Conservation (phyloP, 2,113 vertebrate genomes). For the Clarias magur region DNA sequence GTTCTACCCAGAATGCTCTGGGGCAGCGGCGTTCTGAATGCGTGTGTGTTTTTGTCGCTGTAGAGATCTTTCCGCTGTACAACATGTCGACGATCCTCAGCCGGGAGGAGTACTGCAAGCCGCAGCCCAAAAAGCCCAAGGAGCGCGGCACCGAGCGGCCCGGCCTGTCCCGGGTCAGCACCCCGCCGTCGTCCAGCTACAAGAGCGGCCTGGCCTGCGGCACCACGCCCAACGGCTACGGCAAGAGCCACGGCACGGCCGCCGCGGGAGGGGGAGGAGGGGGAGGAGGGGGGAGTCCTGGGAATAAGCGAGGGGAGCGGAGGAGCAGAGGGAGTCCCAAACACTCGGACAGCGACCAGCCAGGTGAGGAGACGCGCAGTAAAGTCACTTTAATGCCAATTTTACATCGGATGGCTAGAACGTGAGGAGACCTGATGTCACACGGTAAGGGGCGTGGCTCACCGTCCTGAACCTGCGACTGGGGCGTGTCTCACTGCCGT, state of each 20-base stretch:
- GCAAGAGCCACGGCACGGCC: slow-evolving; percentile 67
- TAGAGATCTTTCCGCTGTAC: slow-evolving; percentile 86
- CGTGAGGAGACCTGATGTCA: too few species aligned
- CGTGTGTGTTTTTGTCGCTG: slow-evolving; percentile 30
- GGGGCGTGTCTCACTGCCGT: too few species aligned
- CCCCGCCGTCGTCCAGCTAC: slow-evolving; percentile 79
- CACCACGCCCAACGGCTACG: slow-evolving; percentile 75
- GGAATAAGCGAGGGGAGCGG: slow-evolving; percentile 76
- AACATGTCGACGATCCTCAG: slow-evolving; percentile 84
- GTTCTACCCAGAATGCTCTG: slow-evolving; percentile 2
- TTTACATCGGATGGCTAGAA: too few species aligned
- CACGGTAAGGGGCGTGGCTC: too few species aligned
- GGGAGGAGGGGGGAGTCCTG: slow-evolving; percentile 56
- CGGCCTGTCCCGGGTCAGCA: slow-evolving; percentile 78
- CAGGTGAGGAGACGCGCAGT: slow-evolving; percentile 11
- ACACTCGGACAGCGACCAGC: slow-evolving; percentile 74
- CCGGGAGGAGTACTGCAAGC: slow-evolving; percentile 83
- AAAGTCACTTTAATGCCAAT: not conserved
- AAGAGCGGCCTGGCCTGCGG: slow-evolving; percentile 75
- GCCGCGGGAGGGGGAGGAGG: slow-evolving; percentile 52
- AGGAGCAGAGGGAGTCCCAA: slow-evolving; percentile 82
- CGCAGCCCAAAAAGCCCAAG: slow-evolving; percentile 84
- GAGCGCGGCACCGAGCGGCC: slow-evolving; percentile 78
- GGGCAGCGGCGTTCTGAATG: not conserved
- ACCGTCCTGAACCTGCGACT: too few species aligned